Conservation (phyloP, 1,140 invertebrate species). For the Ephestia elutella region DNA sequence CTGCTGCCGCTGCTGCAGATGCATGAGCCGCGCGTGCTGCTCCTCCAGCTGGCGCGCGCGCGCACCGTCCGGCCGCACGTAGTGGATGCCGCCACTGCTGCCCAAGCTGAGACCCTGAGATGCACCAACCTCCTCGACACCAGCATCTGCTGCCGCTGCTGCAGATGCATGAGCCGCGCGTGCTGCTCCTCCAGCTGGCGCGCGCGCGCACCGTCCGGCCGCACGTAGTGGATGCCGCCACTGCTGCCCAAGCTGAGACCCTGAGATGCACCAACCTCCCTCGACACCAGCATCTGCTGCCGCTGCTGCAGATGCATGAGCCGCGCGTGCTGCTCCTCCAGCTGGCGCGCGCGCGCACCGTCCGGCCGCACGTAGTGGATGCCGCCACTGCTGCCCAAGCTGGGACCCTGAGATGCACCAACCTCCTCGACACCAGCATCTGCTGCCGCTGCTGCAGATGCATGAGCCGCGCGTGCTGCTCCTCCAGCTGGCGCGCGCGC, state of each 20-base stretch:
- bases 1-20: conserved; percentile 56
- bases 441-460: conserved; percentile 58
- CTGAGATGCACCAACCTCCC: conserved; percentile 37
- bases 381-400: conserved; percentile 19
- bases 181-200: conserved; percentile 47
- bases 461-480: conserved; percentile 56
- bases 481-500: conserved; percentile 39
- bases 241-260: conserved; percentile 18
- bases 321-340: conserved; percentile 52
- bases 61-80: conserved; percentile 24
- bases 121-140: conserved; percentile 53
- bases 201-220: conserved; percentile 34
- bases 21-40: conserved; percentile 57
- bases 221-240: conserved; percentile 15
- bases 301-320: conserved; percentile 55
- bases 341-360: conserved; percentile 36
- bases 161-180: conserved; percentile 55
- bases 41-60: conserved; percentile 42
- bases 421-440: conserved; percentile 64
- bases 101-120: conserved; percentile 18
- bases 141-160: conserved; percentile 59
- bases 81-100: conserved; percentile 14
- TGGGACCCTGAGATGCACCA: neutral
- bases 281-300: conserved; percentile 63
- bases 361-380: conserved; percentile 15